Evolutionary conservation across 2,797 vertebrate genomes (phyloP).

Genomic region (Heteromormyrus szaboi): DNA sequence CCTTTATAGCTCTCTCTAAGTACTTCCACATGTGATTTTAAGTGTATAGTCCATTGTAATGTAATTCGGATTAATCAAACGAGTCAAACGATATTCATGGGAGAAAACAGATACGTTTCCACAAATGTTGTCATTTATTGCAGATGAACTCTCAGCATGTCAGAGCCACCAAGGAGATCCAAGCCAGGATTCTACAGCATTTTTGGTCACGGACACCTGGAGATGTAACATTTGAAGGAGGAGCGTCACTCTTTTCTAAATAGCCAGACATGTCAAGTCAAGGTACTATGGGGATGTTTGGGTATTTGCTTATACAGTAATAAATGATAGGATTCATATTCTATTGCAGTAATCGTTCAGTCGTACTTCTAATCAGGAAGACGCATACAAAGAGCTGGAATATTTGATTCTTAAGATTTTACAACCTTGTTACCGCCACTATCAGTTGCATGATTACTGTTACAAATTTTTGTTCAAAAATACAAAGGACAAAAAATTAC

Average conservation of each 20-base stretch:
- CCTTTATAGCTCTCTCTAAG: not conserved
- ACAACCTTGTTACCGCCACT: not conserved
- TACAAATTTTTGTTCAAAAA: not conserved
- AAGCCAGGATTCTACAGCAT: not conserved
- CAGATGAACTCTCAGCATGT: not conserved
- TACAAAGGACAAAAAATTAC: not conserved
- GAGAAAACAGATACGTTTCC: not conserved
- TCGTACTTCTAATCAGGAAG: not conserved
- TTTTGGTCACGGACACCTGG: not conserved
- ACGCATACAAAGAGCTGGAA: not conserved
- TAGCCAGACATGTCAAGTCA: not conserved
- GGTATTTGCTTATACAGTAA: not conserved
- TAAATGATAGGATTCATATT: not conserved
- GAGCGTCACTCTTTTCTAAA: not conserved
- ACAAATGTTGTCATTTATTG: not conserved
- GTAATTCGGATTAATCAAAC: not conserved
- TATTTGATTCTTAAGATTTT: not conserved
- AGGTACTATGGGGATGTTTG: not conserved
- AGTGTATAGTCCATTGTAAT: not conserved
- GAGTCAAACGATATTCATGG: not conserved
- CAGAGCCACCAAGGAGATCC: not conserved
- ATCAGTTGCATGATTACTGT: not conserved
- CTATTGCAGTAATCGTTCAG: not conserved
- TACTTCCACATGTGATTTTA: not conserved
- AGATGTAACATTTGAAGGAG: not conserved